These are phyloP conservation scores for Promerops cafer DNA, from an alignment of 2,113 vertebrate species.

Conservation along the genomic window DNA sequence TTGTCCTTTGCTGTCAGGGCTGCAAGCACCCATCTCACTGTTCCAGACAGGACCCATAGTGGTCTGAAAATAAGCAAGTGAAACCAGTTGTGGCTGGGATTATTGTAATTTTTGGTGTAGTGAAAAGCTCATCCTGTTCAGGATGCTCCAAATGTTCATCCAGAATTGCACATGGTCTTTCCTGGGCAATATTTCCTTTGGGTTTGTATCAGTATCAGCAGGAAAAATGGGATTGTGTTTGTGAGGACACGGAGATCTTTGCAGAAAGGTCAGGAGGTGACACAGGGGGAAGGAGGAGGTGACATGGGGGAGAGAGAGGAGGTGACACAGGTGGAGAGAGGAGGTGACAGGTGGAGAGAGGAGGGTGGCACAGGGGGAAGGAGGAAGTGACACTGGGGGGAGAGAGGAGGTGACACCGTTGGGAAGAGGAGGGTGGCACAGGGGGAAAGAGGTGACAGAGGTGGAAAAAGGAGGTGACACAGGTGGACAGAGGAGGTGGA, in stretches of 20 bases:
- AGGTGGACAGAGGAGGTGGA: background rate
- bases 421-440: background rate
- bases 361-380: background rate
- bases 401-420: background rate
- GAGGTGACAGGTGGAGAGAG: background rate
- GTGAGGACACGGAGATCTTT: fast-evolving
- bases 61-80: background rate
- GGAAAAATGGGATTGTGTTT: background rate
- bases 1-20: slow-evolving; percentile 69
- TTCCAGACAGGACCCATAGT: background rate
- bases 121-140: background rate
- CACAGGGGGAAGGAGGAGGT: background rate
- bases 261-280: background rate
- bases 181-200: background rate
- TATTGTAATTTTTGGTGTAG: background rate
- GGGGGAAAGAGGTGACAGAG: background rate
- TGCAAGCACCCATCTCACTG: background rate
- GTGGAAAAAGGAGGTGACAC: background rate
- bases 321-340: background rate
- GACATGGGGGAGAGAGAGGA: background rate
- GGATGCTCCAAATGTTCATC: background rate
- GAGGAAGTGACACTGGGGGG: background rate
- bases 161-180: background rate
- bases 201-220: background rate
- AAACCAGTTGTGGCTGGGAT: background rate